Base-by-base conservation (phyloP, 2,797 vertebrate genomes). In the Cryptoprocta ferox region DNA sequence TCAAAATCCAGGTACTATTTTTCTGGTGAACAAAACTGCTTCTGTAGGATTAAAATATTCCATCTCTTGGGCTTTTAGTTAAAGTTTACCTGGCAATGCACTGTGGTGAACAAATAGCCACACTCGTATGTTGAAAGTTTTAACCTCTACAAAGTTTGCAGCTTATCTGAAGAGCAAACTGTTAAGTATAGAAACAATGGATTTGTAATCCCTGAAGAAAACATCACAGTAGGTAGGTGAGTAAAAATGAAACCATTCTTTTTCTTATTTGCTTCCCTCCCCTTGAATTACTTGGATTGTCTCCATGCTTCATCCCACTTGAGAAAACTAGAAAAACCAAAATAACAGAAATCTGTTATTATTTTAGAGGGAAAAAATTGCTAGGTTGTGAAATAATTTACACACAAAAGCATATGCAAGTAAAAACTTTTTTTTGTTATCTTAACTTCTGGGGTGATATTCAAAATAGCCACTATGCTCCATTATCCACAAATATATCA, bases 11-110 rank as follows among this genome's bases (percentile, higher is more conserved):
- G 30, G 66, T 66, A 70, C 50, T 76, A 88, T 76, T 97, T 42
- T 90, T 21, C 73, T 32, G 1, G 35, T 12, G 45, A 88, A 93
- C 84, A 96, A 96, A 94, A 96, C 65, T 50, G 39, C 65, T 96
- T 95, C 80, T 76, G 18, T 70, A 84, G 68, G 85, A 96, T 97
- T 95, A 91, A 97, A 96, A 91, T 90, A 89, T 68, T 79, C 91
- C 73, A 42, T 63, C 80, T 92, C 82, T 56, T 10, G 61, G 76
- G 78, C 19, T 79, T 83, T 78, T 28, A 1, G 37, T 78, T 92
- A 21, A 71, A 53, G 21, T 92, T 88, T 76, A 59, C 10, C 45
- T 80, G 59, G 32, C 39, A 86, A 68, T n/a, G 32, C 45, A 56
- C 18, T 45, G 28, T 19, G 18, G 83, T 30, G 70, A 95, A 68